Base-by-base conservation (phyloP, 2,113 vertebrate genomes). In the Gambusia affinis region DNA sequence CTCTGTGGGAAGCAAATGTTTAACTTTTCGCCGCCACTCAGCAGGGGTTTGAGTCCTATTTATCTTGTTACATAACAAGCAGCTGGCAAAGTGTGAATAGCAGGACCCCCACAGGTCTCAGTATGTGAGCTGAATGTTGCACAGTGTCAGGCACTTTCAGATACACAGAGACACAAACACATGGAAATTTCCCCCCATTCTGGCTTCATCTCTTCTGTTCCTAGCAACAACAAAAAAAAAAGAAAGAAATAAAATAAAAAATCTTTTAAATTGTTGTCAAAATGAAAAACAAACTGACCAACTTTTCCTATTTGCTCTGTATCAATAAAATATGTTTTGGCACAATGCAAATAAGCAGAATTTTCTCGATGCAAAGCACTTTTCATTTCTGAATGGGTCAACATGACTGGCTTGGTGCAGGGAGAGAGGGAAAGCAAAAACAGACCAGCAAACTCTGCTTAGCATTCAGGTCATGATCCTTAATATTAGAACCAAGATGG, bases 41-140 rank as follows among this genome's bases (percentile, higher is more conserved):
- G 70, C 51, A 12, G 61, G 79, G 31, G 51, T 35, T 30, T 73
- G 27, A 81, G 84, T 87, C 69, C 86, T 60, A 78, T 88, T 91
- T 78, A 85, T 74, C 74, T 31, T 12, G 44, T 92, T 91, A 82
- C 73, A 72, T 90, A 91, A 92, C 42, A 75, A 79, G 73, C 83
- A 88, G 67, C 69, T 91, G 91, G 84, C 88, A 84, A 64, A 54
- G 76, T 31, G 24, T 84, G 84, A 90, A 90, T 73, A 88, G 31
- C 68, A 70, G 54, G 72, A 76, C 74, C 76, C 75, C 80, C 60
- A 19, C n/a, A 60, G 78, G 71, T 84, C 84, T 84, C 75, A 85
- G 39, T 33, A 44, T 70, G 79, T 7, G 60, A 80, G 73, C 80
- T 57, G 29, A 68, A 60, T 31, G 57, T 69, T 51, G 62, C 67